phyloP scores from a whole-genome alignment of 2,113 vertebrate species.

The Mastomys coucha region DNA sequence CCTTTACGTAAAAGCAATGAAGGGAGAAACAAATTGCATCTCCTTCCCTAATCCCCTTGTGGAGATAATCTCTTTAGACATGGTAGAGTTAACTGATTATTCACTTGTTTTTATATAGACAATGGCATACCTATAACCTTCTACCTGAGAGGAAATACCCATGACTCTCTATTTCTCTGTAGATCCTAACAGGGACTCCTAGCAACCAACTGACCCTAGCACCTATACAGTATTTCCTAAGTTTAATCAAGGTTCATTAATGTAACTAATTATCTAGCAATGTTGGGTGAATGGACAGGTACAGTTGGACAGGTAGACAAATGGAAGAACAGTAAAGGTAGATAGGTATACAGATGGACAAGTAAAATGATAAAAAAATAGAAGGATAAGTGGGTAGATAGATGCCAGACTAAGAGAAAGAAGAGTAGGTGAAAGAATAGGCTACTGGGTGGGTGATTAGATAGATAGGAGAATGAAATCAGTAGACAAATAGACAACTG shows the following conservation, averaged over 20 bases:
- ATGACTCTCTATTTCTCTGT: neutral
- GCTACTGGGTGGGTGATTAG: neutral
- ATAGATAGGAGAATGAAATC: neutral
- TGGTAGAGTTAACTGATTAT: neutral
- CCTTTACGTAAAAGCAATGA: neutral
- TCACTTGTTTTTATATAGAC: neutral
- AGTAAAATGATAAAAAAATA: neutral
- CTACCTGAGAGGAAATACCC: neutral
- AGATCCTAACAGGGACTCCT: neutral
- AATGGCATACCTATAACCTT: neutral
- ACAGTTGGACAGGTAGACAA: neutral
- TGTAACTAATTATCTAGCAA: neutral
- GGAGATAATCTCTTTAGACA: neutral
- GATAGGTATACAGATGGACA: neutral
- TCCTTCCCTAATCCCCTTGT: no score
- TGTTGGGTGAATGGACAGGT: neutral
- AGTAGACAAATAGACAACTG: neutral
- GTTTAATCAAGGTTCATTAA: neutral
- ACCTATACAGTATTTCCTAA: neutral
- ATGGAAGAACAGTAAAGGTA: neutral
- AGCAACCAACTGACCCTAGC: neutral
- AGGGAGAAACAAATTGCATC: neutral
- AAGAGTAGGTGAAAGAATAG: no score
- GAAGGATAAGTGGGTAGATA: neutral
- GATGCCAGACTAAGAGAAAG: neutral